Evolutionary conservation across 92 coral and sea anemone genomes (phyloP), one percentile per base, ranked within the genome.

Genomic region (Parazoanthus swiftii): DNA sequence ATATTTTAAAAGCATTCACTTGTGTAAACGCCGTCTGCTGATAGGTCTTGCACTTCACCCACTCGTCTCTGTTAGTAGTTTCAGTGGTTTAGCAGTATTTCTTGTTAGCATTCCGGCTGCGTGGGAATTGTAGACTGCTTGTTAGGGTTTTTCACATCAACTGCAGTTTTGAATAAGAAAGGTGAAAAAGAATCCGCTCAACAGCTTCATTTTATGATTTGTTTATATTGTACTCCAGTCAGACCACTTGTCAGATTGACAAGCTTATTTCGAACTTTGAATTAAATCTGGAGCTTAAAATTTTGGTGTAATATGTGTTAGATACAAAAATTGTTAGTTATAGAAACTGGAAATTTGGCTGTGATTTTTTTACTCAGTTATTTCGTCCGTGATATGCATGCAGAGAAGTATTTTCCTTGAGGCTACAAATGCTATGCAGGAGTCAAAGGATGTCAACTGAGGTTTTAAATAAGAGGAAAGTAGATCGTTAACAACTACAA

Each of bases 141-240:
- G 44, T 46, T 68, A 0, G 21, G 66, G 10, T 44, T 35, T 29
- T 20, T 21, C 14, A 38, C 21, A 20, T 82, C 54, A 23, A 43
- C 35, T 42, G 18, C 15, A 10, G 16, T 8, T n/a, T 42, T 42
- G 38, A 33, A 26, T 82, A 29, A 42, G 21, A 4, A 25, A 26
- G 29, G 26, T 46, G 20, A 7, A 26, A 50, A 29, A 68, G 20
- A 15, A 68, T 25, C 23, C 42, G 59, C 43, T 15, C 51, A 16
- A 68, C 77, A 70, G 46, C 44, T n/a, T 16, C 79, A 15, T 7
- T 72, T 26, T 72, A 72, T 74, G 39, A 9, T 71, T 71, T 84
- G 87, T 84, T 84, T 84, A 84, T 56, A 84, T 48, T 84, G 85
- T 15, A 58, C 15, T 33, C 13, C 43, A 59, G 59, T 36, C 35